Evolutionary conservation across 2,113 vertebrate species (phyloP), one percentile per base, ranked within the genome.

Genomic region (Nestor notabilis): DNA sequence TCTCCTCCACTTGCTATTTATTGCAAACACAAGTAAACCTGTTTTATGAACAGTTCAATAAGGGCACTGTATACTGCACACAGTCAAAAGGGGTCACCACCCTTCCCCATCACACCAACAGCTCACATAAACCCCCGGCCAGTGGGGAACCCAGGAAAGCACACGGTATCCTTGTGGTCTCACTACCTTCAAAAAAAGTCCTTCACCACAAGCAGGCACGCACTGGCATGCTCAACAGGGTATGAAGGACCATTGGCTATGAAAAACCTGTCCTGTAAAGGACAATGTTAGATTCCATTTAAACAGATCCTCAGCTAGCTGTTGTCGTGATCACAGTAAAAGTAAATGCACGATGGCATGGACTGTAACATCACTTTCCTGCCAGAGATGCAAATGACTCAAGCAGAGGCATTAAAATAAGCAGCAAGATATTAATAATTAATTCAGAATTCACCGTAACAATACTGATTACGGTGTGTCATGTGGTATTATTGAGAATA

Each of bases 401-500:
- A 85, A 86, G 56, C 44, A 61, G 56, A 86, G 35, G 50, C 50
- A 86, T 72, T 96, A 65, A 94, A 93, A 65, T 39, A 85, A 68
- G 68, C 41, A 71, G 87, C 41, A 78, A 93, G 65, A 68, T 46
- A 79, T 91, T 83, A 93, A 74, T 79, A 95, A 96, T 92, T 95
- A 92, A 94, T 79, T 87, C 83, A 68, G 37, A 90, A 96, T 92
- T 87, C 94, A 75, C 65, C 2, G 0, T 87, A 91, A 94, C 89
- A 91, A 84, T 77, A 78, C 56, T 97, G 91, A 97, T 96, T 95
- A 86, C 12, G 44, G 53, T 39, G 35, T 5, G 17, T 74, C 92
- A 95, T n/a, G 47, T 49, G 87, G 74, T 71, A 92, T 95, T 87
- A 91, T 21, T 89, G 84, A 94, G 87, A 91, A 81, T 28, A 63